phyloP scores from a whole-genome alignment of 1,140 invertebrate species.

The Drosophila insularis region DNA sequence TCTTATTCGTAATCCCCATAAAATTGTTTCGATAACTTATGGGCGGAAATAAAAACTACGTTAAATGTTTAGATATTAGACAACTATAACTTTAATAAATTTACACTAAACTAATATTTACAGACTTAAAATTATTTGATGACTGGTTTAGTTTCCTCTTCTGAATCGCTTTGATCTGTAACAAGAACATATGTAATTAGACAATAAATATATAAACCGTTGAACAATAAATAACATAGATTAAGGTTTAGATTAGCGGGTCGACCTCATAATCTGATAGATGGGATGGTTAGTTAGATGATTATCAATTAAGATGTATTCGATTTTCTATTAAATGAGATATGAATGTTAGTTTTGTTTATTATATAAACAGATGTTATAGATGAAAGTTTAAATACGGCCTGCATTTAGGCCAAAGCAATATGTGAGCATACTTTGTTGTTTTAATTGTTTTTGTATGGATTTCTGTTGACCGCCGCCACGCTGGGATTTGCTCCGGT shows the following conservation, averaged over 20 bases:
- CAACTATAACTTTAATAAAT: background rate
- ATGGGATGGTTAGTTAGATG: no score
- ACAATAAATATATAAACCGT: background rate
- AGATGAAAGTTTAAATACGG: background rate
- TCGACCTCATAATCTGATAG: background rate
- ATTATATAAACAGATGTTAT: background rate
- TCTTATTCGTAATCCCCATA: no score
- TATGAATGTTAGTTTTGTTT: conserved; percentile 1
- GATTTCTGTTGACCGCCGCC: conserved; percentile 32
- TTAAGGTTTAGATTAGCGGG: background rate
- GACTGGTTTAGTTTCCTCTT: conserved; percentile 55
- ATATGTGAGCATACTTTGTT: conserved; percentile 1
- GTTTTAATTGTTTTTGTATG: conserved; percentile 16
- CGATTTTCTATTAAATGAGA: background rate
- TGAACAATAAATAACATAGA: background rate
- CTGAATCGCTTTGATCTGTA: conserved; percentile 62
- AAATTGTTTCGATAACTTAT: no score
- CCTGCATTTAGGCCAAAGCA: background rate
- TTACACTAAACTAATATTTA: conserved; percentile 13
- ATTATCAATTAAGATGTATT: background rate
- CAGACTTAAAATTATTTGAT: conserved; percentile 25
- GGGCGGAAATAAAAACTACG: background rate
- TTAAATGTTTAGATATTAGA: background rate
- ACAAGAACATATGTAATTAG: background rate
- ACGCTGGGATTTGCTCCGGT: conserved; percentile 31